Percentiles rank a stretch among this genome's conserved stretches.
Evolutionary conservation across 2,888 invertebrate genomes (phyloP).

Genomic region (Melieria crassipennis): DNA sequence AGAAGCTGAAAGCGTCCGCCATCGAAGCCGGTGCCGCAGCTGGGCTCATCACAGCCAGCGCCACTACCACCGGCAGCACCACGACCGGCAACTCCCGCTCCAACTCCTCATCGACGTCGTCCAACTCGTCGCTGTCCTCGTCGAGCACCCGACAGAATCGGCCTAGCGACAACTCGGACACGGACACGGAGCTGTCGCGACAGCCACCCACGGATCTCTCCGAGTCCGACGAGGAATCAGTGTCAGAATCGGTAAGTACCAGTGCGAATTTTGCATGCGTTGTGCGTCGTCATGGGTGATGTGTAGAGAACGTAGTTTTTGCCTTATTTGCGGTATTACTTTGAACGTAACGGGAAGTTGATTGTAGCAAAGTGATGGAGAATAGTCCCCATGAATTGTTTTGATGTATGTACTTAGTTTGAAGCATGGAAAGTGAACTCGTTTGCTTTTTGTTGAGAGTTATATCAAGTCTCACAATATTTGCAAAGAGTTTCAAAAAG

Average conservation of each 20-base stretch:
- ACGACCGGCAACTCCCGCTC: conserved; percentile 51
- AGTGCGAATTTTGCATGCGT: neutral
- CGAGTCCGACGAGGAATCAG: conserved; percentile 96
- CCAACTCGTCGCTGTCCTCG: conserved; percentile 60
- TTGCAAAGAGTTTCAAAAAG: no score
- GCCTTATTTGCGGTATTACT: no score
- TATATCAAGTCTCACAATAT: no score
- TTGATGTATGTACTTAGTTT: no score
- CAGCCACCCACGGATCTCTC: conserved; percentile 93
- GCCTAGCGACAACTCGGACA: conserved; percentile 87
- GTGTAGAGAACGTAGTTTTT: no score
- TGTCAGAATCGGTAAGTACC: conserved; percentile 83
- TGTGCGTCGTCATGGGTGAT: no score
- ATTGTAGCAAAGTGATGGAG: no score
- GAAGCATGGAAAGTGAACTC: no score
- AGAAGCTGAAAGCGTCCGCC: conserved; percentile 39
- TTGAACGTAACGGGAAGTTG: no score
- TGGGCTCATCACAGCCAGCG: conserved; percentile 44
- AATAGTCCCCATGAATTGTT: no score
- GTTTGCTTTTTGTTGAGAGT: no score
- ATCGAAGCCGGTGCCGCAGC: conserved; percentile 53
- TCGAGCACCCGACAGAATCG: conserved; percentile 64
- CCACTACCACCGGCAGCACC: conserved; percentile 43
- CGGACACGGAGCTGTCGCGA: conserved; percentile 82
- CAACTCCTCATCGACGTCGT: conserved; percentile 59